phyloP scores from a whole-genome alignment of 2,113 vertebrate genomes.

The Pollimyrus isidori region DNA sequence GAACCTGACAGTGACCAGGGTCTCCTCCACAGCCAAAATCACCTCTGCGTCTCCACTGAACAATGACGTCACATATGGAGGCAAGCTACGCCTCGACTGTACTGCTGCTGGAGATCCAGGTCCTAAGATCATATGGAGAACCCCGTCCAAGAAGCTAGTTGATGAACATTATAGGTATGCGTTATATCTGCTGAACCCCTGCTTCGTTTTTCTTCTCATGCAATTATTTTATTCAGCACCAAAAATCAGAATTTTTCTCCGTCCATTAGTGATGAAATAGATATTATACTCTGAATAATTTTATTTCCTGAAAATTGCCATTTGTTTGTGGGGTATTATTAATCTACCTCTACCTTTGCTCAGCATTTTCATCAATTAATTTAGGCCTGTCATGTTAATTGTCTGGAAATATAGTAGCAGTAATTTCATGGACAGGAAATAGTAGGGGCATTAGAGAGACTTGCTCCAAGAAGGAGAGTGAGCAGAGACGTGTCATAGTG shows the following conservation, averaged over 20 bases:
- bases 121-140: constrained; percentile 80
- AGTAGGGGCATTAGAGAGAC: background rate
- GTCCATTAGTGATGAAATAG: background rate
- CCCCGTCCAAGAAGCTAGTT: constrained; percentile 77
- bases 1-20: constrained; percentile 53
- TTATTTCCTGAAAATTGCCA: background rate
- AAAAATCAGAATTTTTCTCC: background rate
- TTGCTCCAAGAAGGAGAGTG: background rate
- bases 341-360: background rate
- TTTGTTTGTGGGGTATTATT: background rate
- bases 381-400: background rate
- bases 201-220: background rate
- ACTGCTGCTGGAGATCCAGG: constrained; percentile 74
- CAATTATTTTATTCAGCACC: background rate
- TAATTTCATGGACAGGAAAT: background rate
- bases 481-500: background rate
- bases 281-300: background rate
- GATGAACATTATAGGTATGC: constrained; percentile 77
- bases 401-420: background rate
- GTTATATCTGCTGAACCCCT: background rate
- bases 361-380: background rate
- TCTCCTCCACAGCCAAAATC: constrained; percentile 65
- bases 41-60: constrained; percentile 62
- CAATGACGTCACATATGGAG: constrained; percentile 72
- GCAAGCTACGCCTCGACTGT: constrained; percentile 69